Conservation (phyloP, 2,797 vertebrate species). For the Acrossocheilus wenchowensis region DNA sequence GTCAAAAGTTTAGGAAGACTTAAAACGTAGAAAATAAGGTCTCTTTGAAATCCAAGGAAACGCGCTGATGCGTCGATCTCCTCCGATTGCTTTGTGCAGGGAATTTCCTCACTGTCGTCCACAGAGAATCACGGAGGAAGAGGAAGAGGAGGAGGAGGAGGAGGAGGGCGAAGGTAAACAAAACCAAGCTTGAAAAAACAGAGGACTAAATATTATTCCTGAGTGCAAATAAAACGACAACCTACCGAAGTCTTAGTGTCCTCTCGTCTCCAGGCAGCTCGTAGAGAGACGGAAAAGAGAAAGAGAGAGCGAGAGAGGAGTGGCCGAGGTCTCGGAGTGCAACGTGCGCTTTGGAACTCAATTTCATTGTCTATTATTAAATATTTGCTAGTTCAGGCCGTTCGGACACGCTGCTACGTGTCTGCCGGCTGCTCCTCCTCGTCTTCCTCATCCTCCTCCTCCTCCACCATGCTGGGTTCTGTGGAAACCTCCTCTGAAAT, state of each 20-base stretch:
- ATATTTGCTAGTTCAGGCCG: conserved; percentile 1
- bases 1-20: conserved; percentile 84
- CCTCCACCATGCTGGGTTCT: conserved; percentile 71
- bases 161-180: conserved; percentile 36
- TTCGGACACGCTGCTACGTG: conserved; percentile 76
- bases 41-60: conserved; percentile 67
- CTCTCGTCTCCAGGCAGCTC: conserved; percentile 77
- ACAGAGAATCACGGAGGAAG: conserved; percentile 17
- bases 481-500: conserved; percentile 65
- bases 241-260: conserved; percentile 67
- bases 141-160: not conserved
- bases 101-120: conserved; percentile 26
- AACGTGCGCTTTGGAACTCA: conserved; percentile 78
- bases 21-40: conserved; percentile 82
- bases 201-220: conserved; percentile 83
- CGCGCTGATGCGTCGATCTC: conserved; percentile 26
- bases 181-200: conserved; percentile 47
- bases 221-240: conserved; percentile 84
- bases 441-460: conserved; percentile 62
- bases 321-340: conserved; percentile 75
- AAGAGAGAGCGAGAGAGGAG: conserved; percentile 71
- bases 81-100: conserved; percentile 25
- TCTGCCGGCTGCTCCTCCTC: conserved; percentile 70
- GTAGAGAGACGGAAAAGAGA: conserved; percentile 47
- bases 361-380: conserved; percentile 51